Base-by-base conservation (phyloP, 2,888 invertebrate genomes). In the Oligia latruncula region DNA sequence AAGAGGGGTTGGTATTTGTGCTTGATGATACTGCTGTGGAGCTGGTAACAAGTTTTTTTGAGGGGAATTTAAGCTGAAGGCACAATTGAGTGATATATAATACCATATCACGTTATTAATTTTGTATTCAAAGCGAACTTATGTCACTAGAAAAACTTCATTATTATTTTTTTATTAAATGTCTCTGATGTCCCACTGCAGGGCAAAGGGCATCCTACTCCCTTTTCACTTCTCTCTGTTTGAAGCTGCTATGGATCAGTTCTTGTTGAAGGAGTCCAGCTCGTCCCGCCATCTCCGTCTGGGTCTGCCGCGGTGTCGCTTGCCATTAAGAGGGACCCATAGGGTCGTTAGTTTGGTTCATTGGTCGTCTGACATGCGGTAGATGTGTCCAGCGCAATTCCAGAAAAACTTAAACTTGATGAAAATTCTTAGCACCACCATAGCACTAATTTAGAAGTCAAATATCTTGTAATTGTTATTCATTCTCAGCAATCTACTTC, bases 401-500 rank as follows among this genome's bases (percentile, higher is more conserved):
- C 49, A 17, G 17, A 35, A 23, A 74, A 81, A 55, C 40, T 13
- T 29, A 23, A 77, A 55, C 43, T 11, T 23, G 1, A 74, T 74
- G 15, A 46, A 35, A 76, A 76, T 62, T 75, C 35, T 5, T 35
- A 43, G n/a, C 78, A 43, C 5, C n/a, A 58, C 15, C 1, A 23
- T 43, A 35, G 5, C 17, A 68, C 15, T 68, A 17, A 55, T 70
- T 81, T 66, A 43, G 13, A 81, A 81, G 66, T 71, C 43, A 74
- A 85, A 74, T 64, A 29, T 49, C 55, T 15, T 64, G 62, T 29
- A 68, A 75, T 81, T 83, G 67, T 67, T 85, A 81, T 85, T 83
- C 67, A 67, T 68, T 8, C 58, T 20, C 52, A 55, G 29, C 1
- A 52, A 68, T 78, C 40, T 17, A 79, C 40, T 66, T 58, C 40